A percentile compares a stretch with the other conserved stretches of the same genome.
Evolutionary conservation across 2,113 vertebrate genomes (phyloP).

Genomic region (Phocoena sinus): DNA sequence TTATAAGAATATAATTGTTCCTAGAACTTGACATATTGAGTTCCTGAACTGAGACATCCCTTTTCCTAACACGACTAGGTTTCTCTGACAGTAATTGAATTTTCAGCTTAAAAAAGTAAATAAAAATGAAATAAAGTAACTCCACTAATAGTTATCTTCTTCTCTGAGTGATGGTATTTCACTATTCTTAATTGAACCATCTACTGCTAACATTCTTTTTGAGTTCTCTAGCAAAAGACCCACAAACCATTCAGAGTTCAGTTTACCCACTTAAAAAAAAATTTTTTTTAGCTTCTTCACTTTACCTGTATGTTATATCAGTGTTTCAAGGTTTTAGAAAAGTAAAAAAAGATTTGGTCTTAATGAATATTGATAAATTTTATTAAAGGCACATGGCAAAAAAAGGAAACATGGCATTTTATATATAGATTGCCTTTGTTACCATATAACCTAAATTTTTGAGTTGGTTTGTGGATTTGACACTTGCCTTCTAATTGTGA

Average conservation of each 20-base stretch:
- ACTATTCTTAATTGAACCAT: neutral
- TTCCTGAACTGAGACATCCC: neutral
- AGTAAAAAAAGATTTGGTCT: neutral
- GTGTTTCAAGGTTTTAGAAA: neutral
- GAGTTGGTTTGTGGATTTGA: neutral
- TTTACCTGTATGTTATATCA: neutral
- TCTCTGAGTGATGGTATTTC: neutral
- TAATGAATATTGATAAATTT: conserved; percentile 17
- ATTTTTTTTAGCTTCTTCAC: neutral
- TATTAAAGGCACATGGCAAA: neutral
- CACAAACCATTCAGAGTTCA: neutral
- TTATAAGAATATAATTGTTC: neutral
- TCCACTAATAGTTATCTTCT: conserved; percentile 4
- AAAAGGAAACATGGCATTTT: neutral
- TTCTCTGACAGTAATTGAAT: conserved; percentile 7
- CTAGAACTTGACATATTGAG: neutral
- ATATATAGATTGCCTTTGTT: neutral
- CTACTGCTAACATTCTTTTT: neutral
- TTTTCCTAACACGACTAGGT: neutral
- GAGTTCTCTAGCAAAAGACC: neutral
- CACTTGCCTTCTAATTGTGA: neutral
- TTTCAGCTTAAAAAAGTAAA: conserved; percentile 12
- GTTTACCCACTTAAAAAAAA: neutral
- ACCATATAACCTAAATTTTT: neutral
- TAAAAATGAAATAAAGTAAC: conserved; percentile 5